A percentile compares a stretch with the other conserved stretches of the same genome.
phyloP scores from a whole-genome alignment of 2,888 invertebrate genomes.

The Drosophila nigritarsus region DNA sequence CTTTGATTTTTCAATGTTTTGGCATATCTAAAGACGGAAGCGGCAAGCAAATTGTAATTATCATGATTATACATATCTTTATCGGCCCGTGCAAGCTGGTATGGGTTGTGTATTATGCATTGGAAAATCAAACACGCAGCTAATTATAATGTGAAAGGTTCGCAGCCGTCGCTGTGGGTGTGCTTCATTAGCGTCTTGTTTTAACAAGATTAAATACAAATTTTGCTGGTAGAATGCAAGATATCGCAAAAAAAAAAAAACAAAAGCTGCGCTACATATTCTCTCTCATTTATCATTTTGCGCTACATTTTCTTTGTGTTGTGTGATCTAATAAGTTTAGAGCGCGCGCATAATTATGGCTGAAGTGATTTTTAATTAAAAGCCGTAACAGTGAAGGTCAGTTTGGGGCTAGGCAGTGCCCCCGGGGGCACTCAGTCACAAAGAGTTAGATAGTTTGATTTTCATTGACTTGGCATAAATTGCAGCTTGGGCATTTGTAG shows the following conservation, averaged over 20 bases:
- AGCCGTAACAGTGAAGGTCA: constrained; percentile 53
- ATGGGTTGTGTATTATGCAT: constrained; percentile 19
- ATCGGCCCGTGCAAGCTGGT: constrained; percentile 17
- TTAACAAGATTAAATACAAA: constrained; percentile 14
- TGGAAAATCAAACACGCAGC: constrained; percentile 37
- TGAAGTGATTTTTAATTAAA: constrained; percentile 72
- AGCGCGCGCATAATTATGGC: constrained; percentile 62
- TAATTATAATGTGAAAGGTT: constrained; percentile 49
- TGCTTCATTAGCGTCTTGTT: constrained; percentile 70
- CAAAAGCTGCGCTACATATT: constrained; percentile 32
- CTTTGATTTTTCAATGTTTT: constrained; percentile 39
- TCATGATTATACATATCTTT: constrained; percentile 48
- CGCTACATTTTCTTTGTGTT: constrained; percentile 7
- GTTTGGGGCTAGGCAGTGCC: constrained; percentile 37
- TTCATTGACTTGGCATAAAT: constrained; percentile 43
- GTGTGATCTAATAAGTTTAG: constrained; percentile 59
- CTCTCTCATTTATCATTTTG: constrained; percentile 53
- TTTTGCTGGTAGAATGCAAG: constrained; percentile 56
- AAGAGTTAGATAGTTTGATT: constrained; percentile 37
- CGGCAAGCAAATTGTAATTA: constrained; percentile 50
- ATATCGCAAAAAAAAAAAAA: constrained; percentile 5
- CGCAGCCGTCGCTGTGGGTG: constrained; percentile 45
- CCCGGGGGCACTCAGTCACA: constrained; percentile 21
- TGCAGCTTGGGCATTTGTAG: constrained; percentile 49
- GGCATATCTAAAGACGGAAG: constrained; percentile 55